Evolutionary conservation across 2,797 vertebrate genomes (phyloP), one percentile per base, ranked within the genome.

Genomic region (Alauda arvensis): DNA sequence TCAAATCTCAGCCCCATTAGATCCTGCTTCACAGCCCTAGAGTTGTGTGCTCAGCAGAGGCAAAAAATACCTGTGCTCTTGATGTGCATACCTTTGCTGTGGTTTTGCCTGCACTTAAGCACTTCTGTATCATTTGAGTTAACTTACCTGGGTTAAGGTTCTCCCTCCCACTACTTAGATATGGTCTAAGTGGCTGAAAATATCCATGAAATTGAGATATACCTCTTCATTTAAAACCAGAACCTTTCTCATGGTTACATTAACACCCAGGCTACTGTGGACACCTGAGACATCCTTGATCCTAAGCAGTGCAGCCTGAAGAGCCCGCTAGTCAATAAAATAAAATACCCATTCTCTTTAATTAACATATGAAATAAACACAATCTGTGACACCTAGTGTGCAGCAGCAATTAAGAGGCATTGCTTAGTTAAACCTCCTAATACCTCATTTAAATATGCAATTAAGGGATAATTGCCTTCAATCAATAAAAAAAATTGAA

Each of bases 381-480:
- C 96, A 97, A 97, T 96, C 97, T 97, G 97, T 97, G 97, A 97
- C 97, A 98, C 98, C 98, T 98, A 98, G 98, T 98, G 97, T 97
- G 98, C 94, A 95, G 95, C 97, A 97, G 98, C 98, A 98, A 99
- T 99, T 98, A 98, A 98, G 98, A 98, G 98, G 97, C 97, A 97
- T 98, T 97, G 97, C 97, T 98, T 97, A 98, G 97, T 98, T 97
- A 97, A 98, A 97, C 96, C 97, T 97, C 96, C 97, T 98, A 97
- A 98, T 98, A 98, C 97, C 97, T 97, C 97, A 97, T 98, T 98
- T 98, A 98, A 98, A 98, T 98, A 98, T 97, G 97, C 97, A 98
- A 98, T 98, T 98, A 98, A 97, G 97, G 97, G 97, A 97, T 98
- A 98, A 98, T 98, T 98, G 97, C 97, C 95, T 98, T 97, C 97